These are phyloP conservation scores for Phoenicopterus ruber DNA, from an alignment of 2,113 vertebrate genomes.

Conservation along the genomic window DNA sequence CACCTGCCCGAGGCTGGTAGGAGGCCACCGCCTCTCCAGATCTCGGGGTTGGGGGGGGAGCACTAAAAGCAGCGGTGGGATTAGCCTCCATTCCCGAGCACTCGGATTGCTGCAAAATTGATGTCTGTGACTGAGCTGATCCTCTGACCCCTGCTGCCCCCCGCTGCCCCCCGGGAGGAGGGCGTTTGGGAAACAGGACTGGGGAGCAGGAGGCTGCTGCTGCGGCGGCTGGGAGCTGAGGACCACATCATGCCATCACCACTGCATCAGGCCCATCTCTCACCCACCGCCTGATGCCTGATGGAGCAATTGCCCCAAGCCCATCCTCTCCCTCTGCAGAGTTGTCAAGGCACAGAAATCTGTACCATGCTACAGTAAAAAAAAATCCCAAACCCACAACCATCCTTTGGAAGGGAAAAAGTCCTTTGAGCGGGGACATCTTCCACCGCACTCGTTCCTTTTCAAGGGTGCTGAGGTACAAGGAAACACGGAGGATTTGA, in stretches of 20 bases:
- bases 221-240: background rate
- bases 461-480: constrained; percentile 28
- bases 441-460: accelerated
- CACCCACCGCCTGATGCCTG: background rate
- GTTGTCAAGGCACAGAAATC: background rate
- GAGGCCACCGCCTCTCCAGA: background rate
- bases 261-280: background rate
- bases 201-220: background rate
- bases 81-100: background rate
- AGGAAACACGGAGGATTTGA: background rate
- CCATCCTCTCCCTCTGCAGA: background rate
- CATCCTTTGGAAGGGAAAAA: background rate
- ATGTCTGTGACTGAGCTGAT: background rate
- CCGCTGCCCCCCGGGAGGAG: accelerated
- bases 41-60: background rate
- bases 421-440: accelerated
- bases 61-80: background rate
- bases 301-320: background rate
- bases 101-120: background rate
- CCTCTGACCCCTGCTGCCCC: background rate
- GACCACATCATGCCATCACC: background rate
- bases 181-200: background rate
- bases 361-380: background rate
- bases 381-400: background rate
- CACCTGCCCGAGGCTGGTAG: background rate